These are phyloP conservation scores for Uropetala carovei DNA, from an alignment of 2,888 invertebrate genomes.

Conservation along the genomic window DNA sequence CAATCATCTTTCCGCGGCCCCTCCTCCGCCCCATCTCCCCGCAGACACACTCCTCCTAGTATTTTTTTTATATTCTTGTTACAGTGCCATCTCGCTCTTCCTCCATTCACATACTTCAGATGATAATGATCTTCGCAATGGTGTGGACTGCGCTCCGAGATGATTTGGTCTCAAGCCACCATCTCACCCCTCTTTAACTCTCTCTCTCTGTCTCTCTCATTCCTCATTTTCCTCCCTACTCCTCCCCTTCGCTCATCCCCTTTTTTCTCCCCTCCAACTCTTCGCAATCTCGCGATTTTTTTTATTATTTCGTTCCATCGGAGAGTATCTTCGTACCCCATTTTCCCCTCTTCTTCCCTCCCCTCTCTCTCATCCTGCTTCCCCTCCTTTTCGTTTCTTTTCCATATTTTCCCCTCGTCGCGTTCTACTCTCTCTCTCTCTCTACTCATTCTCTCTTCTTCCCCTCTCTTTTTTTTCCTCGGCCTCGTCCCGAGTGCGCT, in stretches of 20 bases:
- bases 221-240: neutral
- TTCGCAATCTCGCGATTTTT: neutral
- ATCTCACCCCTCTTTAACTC: conserved; percentile 5
- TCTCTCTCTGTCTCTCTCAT: neutral
- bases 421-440: neutral
- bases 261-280: neutral
- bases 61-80: neutral
- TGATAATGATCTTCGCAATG: conserved; percentile 62
- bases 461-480: neutral
- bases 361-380: neutral
- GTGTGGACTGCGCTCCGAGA: conserved; percentile 40
- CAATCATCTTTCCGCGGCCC: neutral
- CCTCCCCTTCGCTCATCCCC: neutral
- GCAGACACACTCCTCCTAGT: neutral
- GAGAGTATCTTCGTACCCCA: neutral
- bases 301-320: neutral
- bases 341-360: neutral
- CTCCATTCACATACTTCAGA: conserved; percentile 49
- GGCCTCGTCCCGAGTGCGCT: neutral
- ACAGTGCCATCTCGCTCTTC: conserved; percentile 18
- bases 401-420: neutral
- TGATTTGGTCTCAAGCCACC: conserved; percentile 30
- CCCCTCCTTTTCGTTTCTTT: neutral
- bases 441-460: neutral
- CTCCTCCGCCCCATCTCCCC: neutral